These are phyloP conservation scores for Synanthedon vespiformis DNA, from an alignment of 2,888 invertebrate species.

Conservation along the genomic window DNA sequence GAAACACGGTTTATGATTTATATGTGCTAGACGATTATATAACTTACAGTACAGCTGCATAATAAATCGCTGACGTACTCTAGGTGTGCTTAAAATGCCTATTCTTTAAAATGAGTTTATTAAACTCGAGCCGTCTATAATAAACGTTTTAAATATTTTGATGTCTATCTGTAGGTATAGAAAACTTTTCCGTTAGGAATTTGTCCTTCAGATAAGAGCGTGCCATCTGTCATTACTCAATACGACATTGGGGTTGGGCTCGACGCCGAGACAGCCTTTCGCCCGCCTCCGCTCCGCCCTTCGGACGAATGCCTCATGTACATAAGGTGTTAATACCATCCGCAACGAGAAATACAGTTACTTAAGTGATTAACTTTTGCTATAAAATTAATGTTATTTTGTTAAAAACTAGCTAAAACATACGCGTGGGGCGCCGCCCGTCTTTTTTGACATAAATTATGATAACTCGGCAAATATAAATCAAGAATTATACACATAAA, in stretches of 20 bases:
- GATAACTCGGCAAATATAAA: neutral
- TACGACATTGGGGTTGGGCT: constrained; percentile 25
- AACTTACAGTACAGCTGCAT: too few species aligned
- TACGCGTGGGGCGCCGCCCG: too few species aligned
- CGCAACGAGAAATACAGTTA: constrained; percentile 8
- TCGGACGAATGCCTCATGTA: constrained; percentile 20
- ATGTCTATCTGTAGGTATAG: neutral
- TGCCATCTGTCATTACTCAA: constrained; percentile 22
- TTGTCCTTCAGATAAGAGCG: constrained; percentile 20
- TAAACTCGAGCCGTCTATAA: too few species aligned
- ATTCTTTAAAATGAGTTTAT: too few species aligned
- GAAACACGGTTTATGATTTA: constrained; percentile 9
- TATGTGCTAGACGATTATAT: neutral
- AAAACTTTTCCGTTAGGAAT: constrained; percentile 12
- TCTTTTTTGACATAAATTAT: neutral
- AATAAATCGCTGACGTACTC: too few species aligned
- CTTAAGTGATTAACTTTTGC: too few species aligned
- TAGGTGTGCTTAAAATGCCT: too few species aligned
- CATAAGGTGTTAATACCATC: constrained; percentile 23
- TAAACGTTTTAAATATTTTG: neutral
- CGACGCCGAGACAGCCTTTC: constrained; percentile 29
- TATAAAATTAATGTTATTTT: too few species aligned
- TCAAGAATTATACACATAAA: too few species aligned
- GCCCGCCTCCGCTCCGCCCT: constrained; percentile 25
- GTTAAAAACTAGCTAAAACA: too few species aligned